These are phyloP conservation scores for Athalia circularis DNA, from an alignment of 2,888 invertebrate genomes.

Conservation along the genomic window DNA sequence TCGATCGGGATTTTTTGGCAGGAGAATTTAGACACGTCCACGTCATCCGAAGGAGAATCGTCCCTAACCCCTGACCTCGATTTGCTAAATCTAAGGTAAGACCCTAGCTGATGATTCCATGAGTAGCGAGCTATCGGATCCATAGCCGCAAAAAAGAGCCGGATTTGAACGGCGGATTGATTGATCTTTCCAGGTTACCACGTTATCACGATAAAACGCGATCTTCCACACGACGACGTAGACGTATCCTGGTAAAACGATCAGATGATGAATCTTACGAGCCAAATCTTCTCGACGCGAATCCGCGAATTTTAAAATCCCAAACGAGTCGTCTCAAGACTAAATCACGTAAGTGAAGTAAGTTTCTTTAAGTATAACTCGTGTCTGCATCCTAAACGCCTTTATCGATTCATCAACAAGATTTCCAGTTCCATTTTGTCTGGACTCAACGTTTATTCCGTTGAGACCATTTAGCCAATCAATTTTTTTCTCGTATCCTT, in stretches of 20 bases:
- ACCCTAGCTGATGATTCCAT: neutral
- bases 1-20: slow-evolving; percentile 45
- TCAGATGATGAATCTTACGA: slow-evolving; percentile 42
- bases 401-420: neutral
- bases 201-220: slow-evolving; percentile 30
- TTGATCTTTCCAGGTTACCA: slow-evolving; percentile 27
- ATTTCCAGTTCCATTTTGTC: neutral
- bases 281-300: slow-evolving; percentile 38
- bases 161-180: neutral
- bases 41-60: slow-evolving; percentile 58
- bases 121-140: neutral
- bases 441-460: neutral
- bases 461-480: neutral
- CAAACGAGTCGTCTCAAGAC: slow-evolving; percentile 43
- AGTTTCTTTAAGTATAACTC: slow-evolving; percentile 52
- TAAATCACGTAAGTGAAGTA: slow-evolving; percentile 71
- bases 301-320: slow-evolving; percentile 5
- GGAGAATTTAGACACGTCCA: slow-evolving; percentile 57
- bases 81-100: slow-evolving; percentile 58
- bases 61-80: slow-evolving; percentile 58
- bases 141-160: too few species aligned
- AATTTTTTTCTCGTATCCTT: neutral
- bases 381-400: neutral
- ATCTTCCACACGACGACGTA: neutral
- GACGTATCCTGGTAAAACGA: slow-evolving; percentile 23